A percentile compares a stretch with the other conserved stretches of the same genome.
phyloP scores from a whole-genome alignment of 2,797 vertebrate species.

The Sebastes itinus region DNA sequence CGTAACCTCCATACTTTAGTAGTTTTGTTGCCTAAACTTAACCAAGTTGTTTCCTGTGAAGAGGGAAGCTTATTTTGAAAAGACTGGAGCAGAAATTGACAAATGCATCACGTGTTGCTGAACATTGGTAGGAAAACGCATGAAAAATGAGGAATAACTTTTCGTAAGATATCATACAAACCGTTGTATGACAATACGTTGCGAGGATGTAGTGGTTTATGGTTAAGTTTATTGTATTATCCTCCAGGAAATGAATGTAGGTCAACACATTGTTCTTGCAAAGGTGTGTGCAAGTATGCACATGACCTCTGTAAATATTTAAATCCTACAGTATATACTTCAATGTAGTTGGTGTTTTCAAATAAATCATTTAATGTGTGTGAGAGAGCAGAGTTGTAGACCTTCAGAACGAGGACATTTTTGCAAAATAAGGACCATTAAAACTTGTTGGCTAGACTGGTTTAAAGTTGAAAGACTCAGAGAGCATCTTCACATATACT shows the following conservation, averaged over 20 bases:
- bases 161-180: no score
- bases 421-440: not conserved
- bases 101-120: no score
- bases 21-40: no score
- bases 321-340: not conserved
- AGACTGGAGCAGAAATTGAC: no score
- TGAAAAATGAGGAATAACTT: no score
- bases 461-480: not conserved
- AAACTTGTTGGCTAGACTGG: not conserved
- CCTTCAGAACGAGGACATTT: not conserved
- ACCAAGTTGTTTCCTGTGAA: no score
- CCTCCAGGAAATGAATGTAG: not conserved
- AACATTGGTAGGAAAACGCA: no score
- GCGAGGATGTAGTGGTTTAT: not conserved
- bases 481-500: not conserved
- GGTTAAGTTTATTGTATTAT: not conserved
- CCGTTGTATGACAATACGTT: no score
- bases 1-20: no score
- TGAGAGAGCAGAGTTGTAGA: not conserved
- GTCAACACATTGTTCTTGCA: not conserved
- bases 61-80: no score
- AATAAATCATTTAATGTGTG: not conserved
- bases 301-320: not conserved
- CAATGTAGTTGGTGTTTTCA: not conserved
- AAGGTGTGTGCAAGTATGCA: not conserved